Base-by-base conservation (phyloP, 2,113 vertebrate species). In the Colossoma macropomum region DNA sequence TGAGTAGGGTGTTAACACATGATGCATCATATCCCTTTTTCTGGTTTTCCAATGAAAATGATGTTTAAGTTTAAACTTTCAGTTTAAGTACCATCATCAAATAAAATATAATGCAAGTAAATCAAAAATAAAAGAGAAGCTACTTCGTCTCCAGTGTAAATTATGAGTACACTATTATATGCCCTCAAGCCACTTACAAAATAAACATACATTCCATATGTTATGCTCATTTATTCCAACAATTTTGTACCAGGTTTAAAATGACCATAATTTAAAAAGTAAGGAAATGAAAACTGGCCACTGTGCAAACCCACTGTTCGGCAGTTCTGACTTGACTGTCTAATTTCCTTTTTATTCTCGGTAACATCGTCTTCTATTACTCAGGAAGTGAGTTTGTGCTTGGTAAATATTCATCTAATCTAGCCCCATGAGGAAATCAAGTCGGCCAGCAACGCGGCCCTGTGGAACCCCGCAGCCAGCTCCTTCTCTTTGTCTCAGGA, bases 401-500 rank as follows among this genome's bases (percentile, higher is more conserved):
- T 48, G 34, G 25, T 69, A 82, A 89, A 85, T 87, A 92, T 92
- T 91, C 87, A 89, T 91, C 90, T 89, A 89, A 87, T 75, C 63
- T 38, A 75, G 84, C 89, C 90, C 88, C 86, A 86, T 84, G 86
- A 91, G 88, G 89, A 90, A 84, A 45, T 72, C 4, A 15, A 79
- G 81, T 88, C 84, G 54, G 93, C 91, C 92, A 92, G 90, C 87
- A 85, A 81, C 82, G 85, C 78, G 41, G 79, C 65, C 86, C 75
- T 77, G 86, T 87, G 89, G 38, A 87, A 90, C 82, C 84, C 89
- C 86, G 87, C 85, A 81, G 87, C 85, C 86, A 91, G 90, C 86
- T 90, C 77, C 89, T 79, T 82, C 85, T 89, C 81, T 84, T 93
- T 93, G 92, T 93, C 88, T 90, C 82, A 92, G 89, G 88, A 92